Percentiles rank a stretch among this genome's conserved stretches.
These are phyloP conservation scores for Leptopilina drosophilae DNA, from an alignment of 2,888 invertebrate genomes.

Conservation along the genomic window DNA sequence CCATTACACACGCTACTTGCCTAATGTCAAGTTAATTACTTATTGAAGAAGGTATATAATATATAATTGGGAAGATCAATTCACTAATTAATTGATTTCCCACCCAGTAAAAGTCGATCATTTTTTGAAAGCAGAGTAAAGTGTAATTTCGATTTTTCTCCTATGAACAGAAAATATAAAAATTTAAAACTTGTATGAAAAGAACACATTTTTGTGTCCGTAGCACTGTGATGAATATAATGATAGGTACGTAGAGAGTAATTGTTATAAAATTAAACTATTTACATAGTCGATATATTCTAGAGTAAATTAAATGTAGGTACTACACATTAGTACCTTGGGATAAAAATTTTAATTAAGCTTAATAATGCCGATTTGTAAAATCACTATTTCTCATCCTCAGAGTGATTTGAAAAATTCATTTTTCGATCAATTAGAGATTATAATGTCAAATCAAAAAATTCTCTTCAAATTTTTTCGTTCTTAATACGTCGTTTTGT, in stretches of 20 bases:
- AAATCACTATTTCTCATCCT: constrained; percentile 55
- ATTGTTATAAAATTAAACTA: constrained; percentile 65
- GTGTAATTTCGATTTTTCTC: constrained; percentile 24
- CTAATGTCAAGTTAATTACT: constrained; percentile 25
- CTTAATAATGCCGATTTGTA: constrained; percentile 63
- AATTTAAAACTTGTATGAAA: constrained; percentile 56
- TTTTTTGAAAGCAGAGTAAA: constrained; percentile 15
- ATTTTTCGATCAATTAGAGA: constrained; percentile 54
- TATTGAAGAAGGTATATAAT: constrained; percentile 14
- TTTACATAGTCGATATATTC: constrained; percentile 71
- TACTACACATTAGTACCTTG: constrained; percentile 64
- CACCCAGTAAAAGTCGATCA: background rate
- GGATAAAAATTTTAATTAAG: constrained; percentile 63
- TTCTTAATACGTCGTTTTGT: background rate
- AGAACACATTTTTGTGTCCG: constrained; percentile 77
- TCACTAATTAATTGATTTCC: constrained; percentile 5
- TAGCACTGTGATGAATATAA: constrained; percentile 77
- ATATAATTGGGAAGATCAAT: constrained; percentile 1
- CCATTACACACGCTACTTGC: constrained; percentile 18
- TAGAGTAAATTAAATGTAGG: constrained; percentile 64
- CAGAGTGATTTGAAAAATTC: constrained; percentile 58
- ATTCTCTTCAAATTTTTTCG: background rate
- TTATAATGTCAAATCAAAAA: constrained; percentile 34
- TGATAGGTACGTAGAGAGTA: constrained; percentile 66
- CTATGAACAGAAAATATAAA: constrained; percentile 36